Conservation (phyloP, 2,888 invertebrate genomes). For the Drosophila histrio region DNA sequence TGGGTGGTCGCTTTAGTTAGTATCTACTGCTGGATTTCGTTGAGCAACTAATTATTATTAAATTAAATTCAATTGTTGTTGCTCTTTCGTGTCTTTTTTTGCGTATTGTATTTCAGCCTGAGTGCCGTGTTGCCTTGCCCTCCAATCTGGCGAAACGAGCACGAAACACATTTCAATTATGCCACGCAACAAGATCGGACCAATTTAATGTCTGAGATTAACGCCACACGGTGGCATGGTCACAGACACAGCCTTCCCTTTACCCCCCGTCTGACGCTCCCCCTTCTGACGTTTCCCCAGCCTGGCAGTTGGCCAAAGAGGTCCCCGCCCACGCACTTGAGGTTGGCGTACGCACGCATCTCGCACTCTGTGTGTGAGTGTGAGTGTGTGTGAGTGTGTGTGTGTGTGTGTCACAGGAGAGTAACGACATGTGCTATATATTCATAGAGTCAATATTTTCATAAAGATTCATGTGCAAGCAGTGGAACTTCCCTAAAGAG, state of each 20-base stretch:
- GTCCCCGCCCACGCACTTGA: constrained; percentile 50
- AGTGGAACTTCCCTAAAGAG: neutral
- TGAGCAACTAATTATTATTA: constrained; percentile 27
- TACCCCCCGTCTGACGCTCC: neutral
- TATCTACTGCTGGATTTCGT: neutral
- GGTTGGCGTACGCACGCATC: constrained; percentile 61
- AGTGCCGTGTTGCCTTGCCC: constrained; percentile 29
- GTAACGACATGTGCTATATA: constrained; percentile 7
- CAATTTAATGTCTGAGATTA: constrained; percentile 50
- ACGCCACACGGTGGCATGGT: constrained; percentile 44
- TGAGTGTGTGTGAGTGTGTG: neutral
- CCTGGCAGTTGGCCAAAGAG: constrained; percentile 64
- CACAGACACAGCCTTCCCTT: neutral
- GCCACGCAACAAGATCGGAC: constrained; percentile 60
- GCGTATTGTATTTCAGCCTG: constrained; percentile 16
- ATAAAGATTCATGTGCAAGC: neutral
- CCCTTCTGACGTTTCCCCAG: neutral
- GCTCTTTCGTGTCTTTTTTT: neutral
- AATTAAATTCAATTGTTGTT: constrained; percentile 8
- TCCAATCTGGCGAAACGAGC: constrained; percentile 27
- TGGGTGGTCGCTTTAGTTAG: constrained; percentile 9
- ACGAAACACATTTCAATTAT: constrained; percentile 22
- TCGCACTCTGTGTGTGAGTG: neutral
- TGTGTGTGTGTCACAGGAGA: constrained; percentile 28
- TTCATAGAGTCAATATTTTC: neutral